Conservation (phyloP, 2,797 vertebrate species). For the Crax fasciolata region DNA sequence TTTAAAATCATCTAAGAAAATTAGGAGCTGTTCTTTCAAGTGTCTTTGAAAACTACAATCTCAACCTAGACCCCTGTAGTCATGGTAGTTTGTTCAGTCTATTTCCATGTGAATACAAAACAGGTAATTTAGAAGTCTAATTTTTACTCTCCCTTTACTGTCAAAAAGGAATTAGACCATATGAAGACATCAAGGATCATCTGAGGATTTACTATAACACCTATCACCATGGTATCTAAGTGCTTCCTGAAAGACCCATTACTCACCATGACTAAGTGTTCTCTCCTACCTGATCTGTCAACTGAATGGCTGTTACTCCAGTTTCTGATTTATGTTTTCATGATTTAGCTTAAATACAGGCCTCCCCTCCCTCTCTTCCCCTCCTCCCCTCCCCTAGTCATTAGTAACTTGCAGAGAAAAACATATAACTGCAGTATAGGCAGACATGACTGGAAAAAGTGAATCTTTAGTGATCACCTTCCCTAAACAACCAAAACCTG, state of each 20-base stretch:
- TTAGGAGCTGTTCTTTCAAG: slow-evolving; percentile 38
- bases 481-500: neutral
- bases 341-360: slow-evolving; percentile 39
- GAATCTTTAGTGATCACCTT: neutral
- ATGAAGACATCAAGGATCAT: slow-evolving; percentile 55
- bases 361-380: neutral
- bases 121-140: slow-evolving; percentile 72
- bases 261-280: slow-evolving; percentile 16
- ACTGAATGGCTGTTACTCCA: neutral
- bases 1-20: slow-evolving; percentile 47
- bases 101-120: slow-evolving; percentile 59
- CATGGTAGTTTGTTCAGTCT: slow-evolving; percentile 47
- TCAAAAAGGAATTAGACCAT: slow-evolving; percentile 61
- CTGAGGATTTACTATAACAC: slow-evolving; percentile 59
- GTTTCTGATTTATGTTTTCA: slow-evolving; percentile 36
- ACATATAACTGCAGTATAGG: neutral
- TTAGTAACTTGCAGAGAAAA: slow-evolving; percentile 11
- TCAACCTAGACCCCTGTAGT: slow-evolving; percentile 57
- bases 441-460: neutral
- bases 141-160: slow-evolving; percentile 56
- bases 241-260: slow-evolving; percentile 69
- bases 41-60: slow-evolving; percentile 57
- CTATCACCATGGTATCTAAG: slow-evolving; percentile 68
- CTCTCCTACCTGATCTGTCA: slow-evolving; percentile 62
- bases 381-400: no score